Evolutionary conservation across 1,140 invertebrate genomes (phyloP).

Genomic region (Dysdera silvatica): DNA sequence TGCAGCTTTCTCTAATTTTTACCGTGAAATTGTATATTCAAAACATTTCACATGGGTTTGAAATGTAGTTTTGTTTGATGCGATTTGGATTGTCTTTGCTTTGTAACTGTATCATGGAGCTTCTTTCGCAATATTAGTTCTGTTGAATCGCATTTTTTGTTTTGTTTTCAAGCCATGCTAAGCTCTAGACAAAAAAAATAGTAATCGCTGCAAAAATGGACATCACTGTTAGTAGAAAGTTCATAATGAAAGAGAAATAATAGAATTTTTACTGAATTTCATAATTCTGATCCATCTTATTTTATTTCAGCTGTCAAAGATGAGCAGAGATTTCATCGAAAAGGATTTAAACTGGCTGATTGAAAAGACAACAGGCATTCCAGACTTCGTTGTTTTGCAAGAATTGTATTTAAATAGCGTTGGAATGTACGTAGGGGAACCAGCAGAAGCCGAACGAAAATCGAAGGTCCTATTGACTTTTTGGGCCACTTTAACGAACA

Average conservation of each 20-base stretch:
- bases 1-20: no score
- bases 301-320: slow-evolving; percentile 19
- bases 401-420: slow-evolving; percentile 41
- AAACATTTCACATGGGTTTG: no score
- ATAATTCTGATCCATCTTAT: neutral
- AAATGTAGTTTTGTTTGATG: no score
- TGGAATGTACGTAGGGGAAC: slow-evolving; percentile 36
- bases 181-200: neutral
- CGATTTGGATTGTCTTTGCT: no score
- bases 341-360: slow-evolving; percentile 36
- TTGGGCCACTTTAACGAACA: slow-evolving; percentile 41
- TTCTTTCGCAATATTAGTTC: no score
- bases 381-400: slow-evolving; percentile 42
- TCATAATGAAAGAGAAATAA: neutral
- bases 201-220: neutral
- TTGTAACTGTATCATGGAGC: no score
- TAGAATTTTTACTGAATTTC: neutral
- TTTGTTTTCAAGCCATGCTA: neutral
- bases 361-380: slow-evolving; percentile 36
- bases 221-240: neutral
- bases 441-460: slow-evolving; percentile 42
- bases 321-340: slow-evolving; percentile 38
- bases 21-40: no score
- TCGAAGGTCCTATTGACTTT: slow-evolving; percentile 34
- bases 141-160: no score